Evolutionary conservation across 1,140 invertebrate species (phyloP).

Genomic region (Battus philenor): DNA sequence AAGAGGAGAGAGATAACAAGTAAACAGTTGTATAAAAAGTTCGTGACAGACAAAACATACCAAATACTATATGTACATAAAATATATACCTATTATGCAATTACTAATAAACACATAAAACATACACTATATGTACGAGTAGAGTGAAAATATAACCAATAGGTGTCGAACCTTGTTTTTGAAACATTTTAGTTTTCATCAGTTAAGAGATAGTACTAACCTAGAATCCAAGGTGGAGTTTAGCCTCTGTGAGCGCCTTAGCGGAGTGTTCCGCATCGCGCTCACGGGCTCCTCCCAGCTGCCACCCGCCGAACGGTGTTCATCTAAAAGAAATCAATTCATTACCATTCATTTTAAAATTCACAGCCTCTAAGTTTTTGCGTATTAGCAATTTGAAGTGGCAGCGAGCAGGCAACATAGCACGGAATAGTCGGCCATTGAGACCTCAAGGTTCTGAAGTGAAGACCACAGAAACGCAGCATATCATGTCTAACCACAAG

Average conservation of each 20-base stretch:
- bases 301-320: conserved; percentile 67
- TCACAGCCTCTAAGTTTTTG: too few relatives aligned
- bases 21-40: not conserved
- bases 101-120: not conserved
- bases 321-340: conserved; percentile 51
- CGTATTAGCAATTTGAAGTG: too few relatives aligned
- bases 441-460: too few relatives aligned
- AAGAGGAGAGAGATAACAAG: too few relatives aligned
- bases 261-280: conserved; percentile 61
- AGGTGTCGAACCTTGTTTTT: not conserved
- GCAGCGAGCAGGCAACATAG: too few relatives aligned
- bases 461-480: too few relatives aligned
- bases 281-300: conserved; percentile 72
- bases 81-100: not conserved
- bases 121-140: not conserved
- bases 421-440: too few relatives aligned
- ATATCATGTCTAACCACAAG: too few relatives aligned
- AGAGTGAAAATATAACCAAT: not conserved
- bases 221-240: conserved; percentile 69
- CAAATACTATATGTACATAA: not conserved
- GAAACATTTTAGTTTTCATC: not conserved
- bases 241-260: conserved; percentile 60
- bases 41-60: not conserved
- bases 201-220: conserved; percentile 25
- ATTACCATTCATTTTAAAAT: too few relatives aligned